Evolutionary conservation across 92 coral and sea anemone species (phyloP).

Genomic region (Phenganax subtilis): DNA sequence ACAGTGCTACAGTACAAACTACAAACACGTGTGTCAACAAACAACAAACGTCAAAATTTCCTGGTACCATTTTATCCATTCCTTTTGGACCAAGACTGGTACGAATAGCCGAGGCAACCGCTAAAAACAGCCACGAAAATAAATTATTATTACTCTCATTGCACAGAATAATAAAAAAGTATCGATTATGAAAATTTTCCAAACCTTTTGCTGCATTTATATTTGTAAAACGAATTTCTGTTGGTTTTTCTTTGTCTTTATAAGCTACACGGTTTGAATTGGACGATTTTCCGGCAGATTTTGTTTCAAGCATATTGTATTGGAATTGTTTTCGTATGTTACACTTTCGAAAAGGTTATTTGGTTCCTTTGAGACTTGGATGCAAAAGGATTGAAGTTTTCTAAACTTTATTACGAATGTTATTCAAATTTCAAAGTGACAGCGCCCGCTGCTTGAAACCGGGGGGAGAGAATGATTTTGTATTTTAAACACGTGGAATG

Average conservation of each 20-base stretch:
- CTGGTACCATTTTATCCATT: constrained; percentile 92
- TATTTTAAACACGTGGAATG: not conserved
- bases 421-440: constrained; percentile 6
- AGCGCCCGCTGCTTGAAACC: constrained; percentile 8
- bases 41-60: constrained; percentile 6
- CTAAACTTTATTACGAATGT: not conserved
- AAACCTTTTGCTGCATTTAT: constrained; percentile 94
- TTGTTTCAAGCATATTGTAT: constrained; percentile 78
- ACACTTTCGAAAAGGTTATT: constrained; percentile 3
- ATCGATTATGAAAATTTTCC: not conserved
- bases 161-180: not conserved
- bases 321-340: not conserved
- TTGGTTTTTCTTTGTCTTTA: constrained; percentile 90
- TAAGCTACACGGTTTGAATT: constrained; percentile 62
- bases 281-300: constrained; percentile 43
- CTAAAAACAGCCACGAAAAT: constrained; percentile 38
- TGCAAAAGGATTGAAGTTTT: constrained; percentile 24
- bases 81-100: constrained; percentile 99
- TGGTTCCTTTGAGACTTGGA: not conserved
- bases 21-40: not conserved
- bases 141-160: not conserved
- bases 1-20: not conserved
- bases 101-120: constrained; percentile 92
- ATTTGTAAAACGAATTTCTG: constrained; percentile 91
- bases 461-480: not conserved